Conservation (phyloP, 1,140 invertebrate species). For the Drosophila nikananu region DNA sequence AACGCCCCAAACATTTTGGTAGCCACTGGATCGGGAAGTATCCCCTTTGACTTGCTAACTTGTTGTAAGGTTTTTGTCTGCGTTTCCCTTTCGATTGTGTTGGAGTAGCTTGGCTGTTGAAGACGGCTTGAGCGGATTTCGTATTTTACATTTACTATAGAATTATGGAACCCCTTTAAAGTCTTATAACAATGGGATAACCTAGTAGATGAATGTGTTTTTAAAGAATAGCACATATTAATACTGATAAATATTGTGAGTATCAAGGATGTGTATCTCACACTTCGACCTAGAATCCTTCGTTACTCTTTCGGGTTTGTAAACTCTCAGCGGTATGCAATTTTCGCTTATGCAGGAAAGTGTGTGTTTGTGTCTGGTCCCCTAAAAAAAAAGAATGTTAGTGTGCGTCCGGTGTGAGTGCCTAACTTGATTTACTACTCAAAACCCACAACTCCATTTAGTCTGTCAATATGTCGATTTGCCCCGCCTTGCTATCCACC, state of each 20-base stretch:
- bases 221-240: not conserved
- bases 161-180: fast-evolving
- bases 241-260: not conserved
- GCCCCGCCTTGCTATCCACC: constrained; percentile 65
- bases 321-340: constrained; percentile 72
- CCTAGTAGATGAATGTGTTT: no score
- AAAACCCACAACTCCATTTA: constrained; percentile 84
- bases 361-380: constrained; percentile 24
- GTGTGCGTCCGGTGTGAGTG: constrained; percentile 58
- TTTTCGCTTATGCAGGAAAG: constrained; percentile 73
- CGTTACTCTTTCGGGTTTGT: constrained; percentile 21
- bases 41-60: constrained; percentile 55
- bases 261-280: not conserved
- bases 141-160: not conserved
- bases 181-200: not conserved
- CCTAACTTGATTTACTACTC: constrained; percentile 84
- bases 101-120: not conserved
- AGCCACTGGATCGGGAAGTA: constrained; percentile 51
- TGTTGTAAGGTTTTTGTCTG: constrained; percentile 50
- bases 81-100: not conserved
- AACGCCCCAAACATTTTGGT: constrained; percentile 55
- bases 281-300: no score
- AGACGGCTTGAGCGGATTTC: not conserved
- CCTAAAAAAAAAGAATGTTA: constrained; percentile 8
- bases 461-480: constrained; percentile 85